Evolutionary conservation across 1,140 invertebrate genomes (phyloP).

Genomic region (Polypedilum vanderplanki): DNA sequence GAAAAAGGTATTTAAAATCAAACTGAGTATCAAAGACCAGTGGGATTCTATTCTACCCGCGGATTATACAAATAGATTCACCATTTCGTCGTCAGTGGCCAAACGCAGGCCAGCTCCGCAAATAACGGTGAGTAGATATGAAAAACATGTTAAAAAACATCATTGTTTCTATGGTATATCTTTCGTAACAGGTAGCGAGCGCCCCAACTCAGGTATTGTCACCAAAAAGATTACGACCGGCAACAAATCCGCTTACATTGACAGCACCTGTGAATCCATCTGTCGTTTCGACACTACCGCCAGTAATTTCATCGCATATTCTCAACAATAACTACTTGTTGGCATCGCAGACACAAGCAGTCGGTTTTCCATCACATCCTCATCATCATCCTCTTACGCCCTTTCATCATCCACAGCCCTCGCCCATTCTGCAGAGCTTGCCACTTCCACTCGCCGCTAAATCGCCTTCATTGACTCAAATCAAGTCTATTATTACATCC

Average conservation of each 20-base stretch:
- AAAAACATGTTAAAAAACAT: neutral
- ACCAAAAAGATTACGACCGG: slow-evolving; percentile 44
- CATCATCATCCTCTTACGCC: slow-evolving; percentile 21
- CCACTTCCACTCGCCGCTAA: slow-evolving; percentile 35
- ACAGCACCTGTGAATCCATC: neutral
- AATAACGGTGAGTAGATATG: slow-evolving; percentile 36
- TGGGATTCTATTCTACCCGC: slow-evolving; percentile 16
- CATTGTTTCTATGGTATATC: neutral
- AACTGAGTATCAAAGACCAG: neutral
- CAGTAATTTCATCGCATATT: slow-evolving; percentile 16
- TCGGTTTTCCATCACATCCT: neutral
- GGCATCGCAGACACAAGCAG: neutral
- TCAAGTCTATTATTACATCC: neutral
- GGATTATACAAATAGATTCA: slow-evolving; percentile 34
- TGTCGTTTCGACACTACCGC: slow-evolving; percentile 24
- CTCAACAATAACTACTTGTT: slow-evolving; percentile 23
- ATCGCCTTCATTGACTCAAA: slow-evolving; percentile 23
- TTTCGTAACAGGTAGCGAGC: slow-evolving; percentile 38
- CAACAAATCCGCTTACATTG: slow-evolving; percentile 31
- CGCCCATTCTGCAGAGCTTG: slow-evolving; percentile 39
- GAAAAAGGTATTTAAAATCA: neutral
- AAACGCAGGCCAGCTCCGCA: slow-evolving; percentile 46
- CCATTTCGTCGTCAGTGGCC: slow-evolving; percentile 47
- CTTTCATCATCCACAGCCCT: slow-evolving; percentile 30
- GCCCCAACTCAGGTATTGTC: slow-evolving; percentile 45